Evolutionary conservation across 1,140 invertebrate genomes (phyloP).

Genomic region (Sitophilus oryzae): DNA sequence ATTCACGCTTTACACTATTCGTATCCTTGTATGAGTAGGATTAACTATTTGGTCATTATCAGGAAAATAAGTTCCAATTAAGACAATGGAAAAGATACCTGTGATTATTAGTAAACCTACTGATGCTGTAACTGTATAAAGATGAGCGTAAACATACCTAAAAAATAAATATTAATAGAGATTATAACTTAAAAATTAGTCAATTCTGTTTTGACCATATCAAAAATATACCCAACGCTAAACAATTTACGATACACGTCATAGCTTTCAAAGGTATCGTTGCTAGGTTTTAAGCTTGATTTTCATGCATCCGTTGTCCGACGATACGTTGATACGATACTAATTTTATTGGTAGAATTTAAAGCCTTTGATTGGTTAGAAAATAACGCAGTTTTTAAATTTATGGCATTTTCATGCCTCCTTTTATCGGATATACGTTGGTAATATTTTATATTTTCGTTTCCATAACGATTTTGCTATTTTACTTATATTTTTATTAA

Average conservation of each 20-base stretch:
- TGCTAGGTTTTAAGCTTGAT: neutral
- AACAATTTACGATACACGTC: no score
- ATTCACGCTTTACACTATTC: no score
- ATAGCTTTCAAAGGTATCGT: no score
- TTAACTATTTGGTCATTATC: slow-evolving; percentile 24
- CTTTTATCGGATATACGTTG: no score
- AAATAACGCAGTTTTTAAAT: no score
- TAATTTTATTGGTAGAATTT: no score
- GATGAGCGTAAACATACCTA: slow-evolving; percentile 42
- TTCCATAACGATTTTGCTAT: no score
- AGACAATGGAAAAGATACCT: slow-evolving; percentile 38
- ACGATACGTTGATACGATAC: neutral
- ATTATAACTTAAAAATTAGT: slow-evolving; percentile 2
- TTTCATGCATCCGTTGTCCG: neutral
- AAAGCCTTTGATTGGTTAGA: no score
- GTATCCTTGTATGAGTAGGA: neutral
- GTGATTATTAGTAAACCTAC: slow-evolving; percentile 40
- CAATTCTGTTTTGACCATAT: neutral
- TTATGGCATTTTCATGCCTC: no score
- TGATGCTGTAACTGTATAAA: slow-evolving; percentile 42
- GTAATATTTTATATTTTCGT: no score
- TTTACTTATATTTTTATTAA: no score
- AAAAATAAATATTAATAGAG: slow-evolving; percentile 24
- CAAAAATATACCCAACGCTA: neutral
- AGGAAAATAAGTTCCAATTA: slow-evolving; percentile 39